These are phyloP conservation scores for Leptopterna dolabrata DNA, from an alignment of 2,888 invertebrate species.

Conservation along the genomic window DNA sequence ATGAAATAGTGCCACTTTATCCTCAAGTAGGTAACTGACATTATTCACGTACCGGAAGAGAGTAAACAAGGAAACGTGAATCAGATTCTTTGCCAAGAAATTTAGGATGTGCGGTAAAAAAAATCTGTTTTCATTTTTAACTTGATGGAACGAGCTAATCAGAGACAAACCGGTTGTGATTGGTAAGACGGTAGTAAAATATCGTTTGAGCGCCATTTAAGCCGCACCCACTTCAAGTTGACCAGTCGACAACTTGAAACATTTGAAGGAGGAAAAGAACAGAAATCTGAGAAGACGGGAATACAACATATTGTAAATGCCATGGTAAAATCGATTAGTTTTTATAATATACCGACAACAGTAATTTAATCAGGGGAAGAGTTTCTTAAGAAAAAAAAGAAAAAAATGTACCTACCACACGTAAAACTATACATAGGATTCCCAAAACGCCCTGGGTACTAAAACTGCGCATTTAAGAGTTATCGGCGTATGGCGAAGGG, in stretches of 20 bases:
- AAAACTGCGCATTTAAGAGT: background rate
- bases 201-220: background rate
- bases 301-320: too few relatives aligned
- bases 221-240: background rate
- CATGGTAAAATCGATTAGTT: too few relatives aligned
- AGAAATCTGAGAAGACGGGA: too few relatives aligned
- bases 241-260: background rate
- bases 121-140: background rate
- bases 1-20: background rate
- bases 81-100: background rate
- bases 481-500: background rate
- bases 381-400: too few relatives aligned
- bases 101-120: background rate
- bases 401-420: too few relatives aligned
- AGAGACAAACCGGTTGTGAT: background rate
- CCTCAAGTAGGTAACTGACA: background rate
- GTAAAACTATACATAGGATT: too few relatives aligned
- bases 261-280: background rate
- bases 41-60: background rate
- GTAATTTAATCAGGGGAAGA: too few relatives aligned
- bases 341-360: too few relatives aligned
- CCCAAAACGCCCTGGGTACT: background rate
- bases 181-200: background rate
- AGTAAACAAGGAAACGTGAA: background rate
- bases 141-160: background rate